Evolutionary conservation across 2,113 vertebrate species (phyloP), one percentile per base, ranked within the genome.

Genomic region (Heloderma charlesbogerti): DNA sequence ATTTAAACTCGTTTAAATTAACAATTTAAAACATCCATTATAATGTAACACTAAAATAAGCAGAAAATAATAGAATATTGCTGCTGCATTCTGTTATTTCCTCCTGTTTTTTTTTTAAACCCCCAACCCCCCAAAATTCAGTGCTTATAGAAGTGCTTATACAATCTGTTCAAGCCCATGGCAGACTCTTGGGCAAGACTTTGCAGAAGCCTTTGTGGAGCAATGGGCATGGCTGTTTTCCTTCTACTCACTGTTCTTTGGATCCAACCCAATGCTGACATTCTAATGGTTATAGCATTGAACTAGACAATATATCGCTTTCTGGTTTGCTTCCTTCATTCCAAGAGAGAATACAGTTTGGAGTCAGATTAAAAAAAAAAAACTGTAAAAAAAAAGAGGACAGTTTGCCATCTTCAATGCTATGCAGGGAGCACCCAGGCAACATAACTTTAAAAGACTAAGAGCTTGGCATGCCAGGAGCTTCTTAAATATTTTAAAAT

Each of bases 301-400:
- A 91, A 87, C 71, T 95, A 90, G 94, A 94, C 93, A 92, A 66
- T 51, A 69, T 34, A 2, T 34, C n/a, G 12, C 72, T 54, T 88
- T 91, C 91, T 79, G 60, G 93, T 95, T 94, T 93, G 48, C 72
- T 75, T 85, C 92, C 93, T 80, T 77, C 90, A 90, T 89, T 92
- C 89, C 91, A 92, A 94, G 91, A 77, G 89, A 29, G 67, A 92
- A 16, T 94, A 93, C 95, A 96, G 94, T 91, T 94, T 94, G 84
- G 81, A 96, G 91, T 95, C 94, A 94, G 91, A 93, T 95, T 34
- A 78, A n/a, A n/a, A 51, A 51, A 51, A 51, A 51, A 51, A 51
- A 51, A 51, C 8, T 51, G 48, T 12, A 60, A 16, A 16, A 16
- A 60, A 9, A 60, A 16, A 16, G 48, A 91, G 92, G 86, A 91